Evolutionary conservation across 1,140 invertebrate genomes (phyloP).

Genomic region (Diprion similis): DNA sequence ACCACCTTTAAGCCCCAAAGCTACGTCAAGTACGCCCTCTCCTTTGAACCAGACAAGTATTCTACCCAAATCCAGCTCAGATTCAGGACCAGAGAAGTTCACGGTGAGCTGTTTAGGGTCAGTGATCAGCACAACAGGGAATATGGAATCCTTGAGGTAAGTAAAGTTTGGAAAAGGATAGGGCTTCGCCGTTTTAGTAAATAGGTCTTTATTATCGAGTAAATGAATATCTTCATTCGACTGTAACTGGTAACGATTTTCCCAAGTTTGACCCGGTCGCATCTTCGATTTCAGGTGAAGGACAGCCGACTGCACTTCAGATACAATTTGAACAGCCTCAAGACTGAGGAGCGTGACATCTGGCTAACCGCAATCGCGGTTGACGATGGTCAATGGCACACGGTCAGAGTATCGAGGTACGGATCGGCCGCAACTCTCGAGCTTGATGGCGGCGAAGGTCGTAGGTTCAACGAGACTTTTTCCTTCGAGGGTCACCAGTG

Average conservation of each 20-base stretch:
- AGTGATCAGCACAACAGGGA: constrained; percentile 94
- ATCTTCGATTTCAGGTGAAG: constrained; percentile 70
- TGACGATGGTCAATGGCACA: constrained; percentile 98
- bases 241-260: not conserved
- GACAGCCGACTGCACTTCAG: constrained; percentile 89
- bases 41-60: constrained; percentile 92
- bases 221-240: not conserved
- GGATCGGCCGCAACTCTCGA: constrained; percentile 94
- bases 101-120: constrained; percentile 90
- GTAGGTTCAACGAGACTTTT: constrained; percentile 94
- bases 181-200: too few relatives aligned
- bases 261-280: constrained; percentile 3
- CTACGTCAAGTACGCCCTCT: constrained; percentile 94
- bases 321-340: constrained; percentile 91
- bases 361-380: constrained; percentile 90
- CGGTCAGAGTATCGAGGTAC: constrained; percentile 86
- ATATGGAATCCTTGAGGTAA: constrained; percentile 91
- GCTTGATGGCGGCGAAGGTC: constrained; percentile 93
- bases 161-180: not conserved
- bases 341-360: constrained; percentile 88
- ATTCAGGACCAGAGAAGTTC: constrained; percentile 91
- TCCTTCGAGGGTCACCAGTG: constrained; percentile 90
- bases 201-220: not conserved
- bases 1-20: constrained; percentile 91
- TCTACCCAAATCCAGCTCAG: constrained; percentile 90